Base-by-base conservation (phyloP, 30 jellyfish, hydroid and myxozoan genomes). In the Haliclystus octoradiatus region DNA sequence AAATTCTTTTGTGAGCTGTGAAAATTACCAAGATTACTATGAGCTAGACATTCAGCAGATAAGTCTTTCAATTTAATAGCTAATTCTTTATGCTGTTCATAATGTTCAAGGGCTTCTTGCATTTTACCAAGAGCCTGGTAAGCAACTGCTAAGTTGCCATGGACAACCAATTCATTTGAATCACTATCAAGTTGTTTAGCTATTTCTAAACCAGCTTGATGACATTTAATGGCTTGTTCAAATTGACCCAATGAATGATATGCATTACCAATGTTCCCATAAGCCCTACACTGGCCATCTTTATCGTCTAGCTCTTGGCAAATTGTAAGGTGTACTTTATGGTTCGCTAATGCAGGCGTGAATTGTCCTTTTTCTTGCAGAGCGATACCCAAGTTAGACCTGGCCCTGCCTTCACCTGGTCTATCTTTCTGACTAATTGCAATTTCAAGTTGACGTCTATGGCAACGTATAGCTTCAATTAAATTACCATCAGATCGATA, bases 231-330 rank as follows among this genome's bases (percentile, higher is more conserved):
- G 0, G 98, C 98, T 28, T 84, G 53, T 26, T 89, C 93, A 47
- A 50, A 81, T 60, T 89, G 94, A 27, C 93, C 92, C 68, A 81
- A 70, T 27, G 94, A 73, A 30, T 89, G 98, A 65, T 80, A 89
- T 1, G 95, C 95, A 62, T 89, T 81, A 9, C 98, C 98, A 33
- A 89, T 89, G 60, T 89, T 89, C n/a, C 98, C 98, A 61, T 89
- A 81, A 7, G 98, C 98, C 49, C 94, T 63, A 24, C 92, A 74
- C 77, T 89, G 93, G 12, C 98, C 98, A 30, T 89, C 98, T 70
- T 81, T 81, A 66, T 89, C 98, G 24, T 80, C 65, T 25, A 89
- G 68, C 28, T 81, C 93, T 40, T 92, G 40, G 49, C 93, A 81
- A 15, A 77, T 74, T 12, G 61, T 74, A 31, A 89, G 76, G 71